Evolutionary conservation across 2,888 invertebrate genomes (phyloP), one percentile per base, ranked within the genome.

Genomic region (Empis livida): DNA sequence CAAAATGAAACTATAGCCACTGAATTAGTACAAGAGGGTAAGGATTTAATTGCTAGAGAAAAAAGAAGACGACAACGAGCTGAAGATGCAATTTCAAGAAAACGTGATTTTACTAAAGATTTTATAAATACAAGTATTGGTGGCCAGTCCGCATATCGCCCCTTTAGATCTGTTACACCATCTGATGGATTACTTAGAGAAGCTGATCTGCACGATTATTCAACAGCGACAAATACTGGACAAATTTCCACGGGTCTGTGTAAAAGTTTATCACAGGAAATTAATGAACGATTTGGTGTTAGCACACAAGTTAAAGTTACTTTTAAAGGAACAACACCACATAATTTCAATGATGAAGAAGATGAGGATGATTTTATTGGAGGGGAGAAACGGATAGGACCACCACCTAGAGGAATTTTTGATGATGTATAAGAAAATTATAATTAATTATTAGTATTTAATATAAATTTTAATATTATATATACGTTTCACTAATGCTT

Each of bases 1-100:
- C 92, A 88, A 1, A 92, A 95, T 55, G 94, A 95, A 64, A 86
- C 88, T 52, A 82, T 97, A 59, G 94, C 95, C 1, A 82, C 84
- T 0, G 97, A 97, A 67, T 73, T 96, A 44, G 86, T 95, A 1
- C 90, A 93, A 56, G 95, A 96, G 67, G 97, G 97, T 2, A 76
- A 84, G 58, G 92, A 94, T 66, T 78, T 96, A 37, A 84, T 94
- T 47, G 87, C 88, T 60, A 73, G 95, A 75, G 89, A 90, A 60
- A 87, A 85, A 67, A 79, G 90, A 32, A 81, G 82, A 53, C 77
- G 87, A 0, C 87, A 88, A 62, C 75, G 91, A 38, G 76, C 79
- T 1, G 89, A 90, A 59, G 92, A 92, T 58, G 81, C 87, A 1
- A 71, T 84, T 59, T 76, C 75, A 27, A 76, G 92, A 5, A 76